Base-by-base conservation (phyloP, 1,140 invertebrate species). In the Sycobia sp. region DNA sequence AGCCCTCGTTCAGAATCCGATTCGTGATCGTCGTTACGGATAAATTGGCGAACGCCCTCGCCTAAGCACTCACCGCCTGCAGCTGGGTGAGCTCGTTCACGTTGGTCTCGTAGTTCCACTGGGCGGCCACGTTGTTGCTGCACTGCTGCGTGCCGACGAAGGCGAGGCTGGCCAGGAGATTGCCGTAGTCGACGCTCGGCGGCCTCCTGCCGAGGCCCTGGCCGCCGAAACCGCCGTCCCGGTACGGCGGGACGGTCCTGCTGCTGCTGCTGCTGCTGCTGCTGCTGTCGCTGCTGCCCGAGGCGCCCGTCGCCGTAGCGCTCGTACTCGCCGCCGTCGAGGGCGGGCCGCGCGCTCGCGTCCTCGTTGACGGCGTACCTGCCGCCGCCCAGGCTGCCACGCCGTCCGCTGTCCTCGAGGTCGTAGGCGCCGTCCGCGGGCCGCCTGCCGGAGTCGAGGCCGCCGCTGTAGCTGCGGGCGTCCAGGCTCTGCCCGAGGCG, bases 81-180 rank as follows among this genome's bases (percentile, higher is more conserved):
- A 90, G 78, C 78, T 93, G 91, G 0, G 90, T 92, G 53, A 83
- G 86, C 75, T 91, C 89, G 74, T 92, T 93, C 5, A 94, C 90
- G 74, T 94, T 89, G 0, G 92, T 94, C 79, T 94, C 91, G 75
- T 92, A 94, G 73, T 89, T 88, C 92, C 92, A 94, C 69, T 93
- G 91, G 0, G 91, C 89, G 0, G 86, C 88, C 27, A 94, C 91
- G 76, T 93, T 93, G 27, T 87, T 87, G 3, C 89, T 91, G 73
- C 91, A 93, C 72, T 90, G 87, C 71, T 89, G 85, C 0, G 90
- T 88, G 11, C 89, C 86, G 63, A 89, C 85, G 44, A 89, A 84
- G 71, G 93, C 91, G 11, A 91, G 80, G 58, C 87, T 86, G 10
- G 86, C 83, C 23, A 93, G 74, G n/a, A 91, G 74, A 39, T 80